Percentiles rank a stretch among this genome's conserved stretches.
Conservation (phyloP, 2,888 invertebrate species). For the Siphlonurus alternatus region DNA sequence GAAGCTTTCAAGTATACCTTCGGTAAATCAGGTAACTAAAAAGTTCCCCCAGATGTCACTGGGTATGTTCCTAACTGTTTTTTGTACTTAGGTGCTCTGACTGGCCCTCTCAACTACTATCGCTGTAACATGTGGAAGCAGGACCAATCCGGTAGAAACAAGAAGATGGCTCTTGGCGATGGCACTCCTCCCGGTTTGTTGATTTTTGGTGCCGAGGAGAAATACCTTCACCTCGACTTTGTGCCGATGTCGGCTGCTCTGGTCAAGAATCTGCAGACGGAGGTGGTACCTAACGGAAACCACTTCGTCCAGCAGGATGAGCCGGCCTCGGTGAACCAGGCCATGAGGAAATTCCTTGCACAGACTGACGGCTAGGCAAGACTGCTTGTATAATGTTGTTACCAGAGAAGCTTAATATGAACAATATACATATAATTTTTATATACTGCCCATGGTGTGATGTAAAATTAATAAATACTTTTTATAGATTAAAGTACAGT, state of each 20-base stretch:
- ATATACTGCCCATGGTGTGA: no score
- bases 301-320: slow-evolving; percentile 40
- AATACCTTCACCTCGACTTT: slow-evolving; percentile 22
- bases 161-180: slow-evolving; percentile 16
- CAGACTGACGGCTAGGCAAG: no score
- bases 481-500: no score
- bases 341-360: slow-evolving; percentile 30
- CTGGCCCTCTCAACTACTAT: slow-evolving; percentile 39
- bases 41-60: slow-evolving; percentile 9
- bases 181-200: slow-evolving; percentile 26
- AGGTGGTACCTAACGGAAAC: slow-evolving; percentile 28
- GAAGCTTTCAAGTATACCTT: slow-evolving; percentile 42
- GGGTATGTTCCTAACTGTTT: no score
- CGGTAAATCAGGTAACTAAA: slow-evolving; percentile 32
- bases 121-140: slow-evolving; percentile 28
- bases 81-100: slow-evolving; percentile 29
- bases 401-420: no score
- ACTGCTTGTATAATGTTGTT: no score
- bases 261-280: slow-evolving; percentile 29
- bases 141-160: slow-evolving; percentile 8
- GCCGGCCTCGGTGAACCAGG: slow-evolving; percentile 32
- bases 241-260: slow-evolving; percentile 26
- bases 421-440: no score
- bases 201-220: slow-evolving; percentile 31
- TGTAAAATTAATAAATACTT: no score